These are phyloP conservation scores for Opisthograptis luteolata DNA, from an alignment of 2,888 invertebrate genomes.

Conservation along the genomic window DNA sequence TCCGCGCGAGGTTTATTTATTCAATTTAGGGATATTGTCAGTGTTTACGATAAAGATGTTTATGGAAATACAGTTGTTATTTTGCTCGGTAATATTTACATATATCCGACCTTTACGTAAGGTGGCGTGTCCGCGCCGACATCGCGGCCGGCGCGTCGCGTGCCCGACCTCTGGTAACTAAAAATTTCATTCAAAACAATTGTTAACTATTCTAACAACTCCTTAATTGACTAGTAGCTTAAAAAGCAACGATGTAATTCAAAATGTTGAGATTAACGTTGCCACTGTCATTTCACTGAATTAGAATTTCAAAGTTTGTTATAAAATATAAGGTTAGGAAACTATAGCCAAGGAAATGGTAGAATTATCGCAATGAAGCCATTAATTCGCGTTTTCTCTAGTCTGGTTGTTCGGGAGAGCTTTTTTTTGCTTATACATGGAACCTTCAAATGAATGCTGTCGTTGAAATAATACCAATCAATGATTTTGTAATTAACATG, in stretches of 20 bases:
- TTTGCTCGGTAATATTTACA: slow-evolving; percentile 21
- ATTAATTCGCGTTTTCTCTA: too few species aligned
- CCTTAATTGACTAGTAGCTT: slow-evolving; percentile 32
- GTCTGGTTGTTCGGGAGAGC: too few species aligned
- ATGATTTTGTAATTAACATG: slow-evolving; percentile 27
- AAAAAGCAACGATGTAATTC: slow-evolving; percentile 10
- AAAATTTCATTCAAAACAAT: slow-evolving; percentile 38
- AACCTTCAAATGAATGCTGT: slow-evolving; percentile 4
- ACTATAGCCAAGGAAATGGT: too few species aligned
- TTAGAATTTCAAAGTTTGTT: not conserved
- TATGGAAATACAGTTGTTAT: slow-evolving; percentile 35
- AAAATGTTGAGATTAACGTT: slow-evolving; percentile 4
- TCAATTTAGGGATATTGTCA: slow-evolving; percentile 31
- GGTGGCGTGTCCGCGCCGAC: slow-evolving; percentile 37
- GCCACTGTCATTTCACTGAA: not conserved
- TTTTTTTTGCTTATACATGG: too few species aligned
- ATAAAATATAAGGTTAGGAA: too few species aligned
- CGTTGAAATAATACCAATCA: slow-evolving; percentile 19
- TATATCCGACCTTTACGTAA: slow-evolving; percentile 42
- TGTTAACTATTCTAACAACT: slow-evolving; percentile 42
- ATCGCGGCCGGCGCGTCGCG: slow-evolving; percentile 38
- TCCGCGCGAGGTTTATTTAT: slow-evolving; percentile 29
- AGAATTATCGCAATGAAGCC: too few species aligned
- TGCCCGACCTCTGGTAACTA: slow-evolving; percentile 25
- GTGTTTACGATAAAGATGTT: slow-evolving; percentile 29